A percentile compares a stretch with the other conserved stretches of the same genome.
Conservation (phyloP, 2,113 vertebrate genomes). For the Scartelaos histophorus region DNA sequence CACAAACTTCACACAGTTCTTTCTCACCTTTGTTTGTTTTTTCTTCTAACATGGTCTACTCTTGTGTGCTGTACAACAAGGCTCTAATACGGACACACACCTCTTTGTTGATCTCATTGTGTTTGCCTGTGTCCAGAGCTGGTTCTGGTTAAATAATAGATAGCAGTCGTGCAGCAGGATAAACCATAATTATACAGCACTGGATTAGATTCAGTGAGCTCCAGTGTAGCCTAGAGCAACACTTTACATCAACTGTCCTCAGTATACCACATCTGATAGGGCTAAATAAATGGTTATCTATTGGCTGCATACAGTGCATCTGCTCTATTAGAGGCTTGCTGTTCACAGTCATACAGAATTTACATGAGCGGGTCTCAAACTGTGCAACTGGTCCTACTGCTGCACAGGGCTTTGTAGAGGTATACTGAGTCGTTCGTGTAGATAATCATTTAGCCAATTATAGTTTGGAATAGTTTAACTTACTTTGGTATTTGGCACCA, state of each 20-base stretch:
- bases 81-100: neutral
- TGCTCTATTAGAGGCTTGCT: constrained; percentile 2
- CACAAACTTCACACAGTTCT: no score
- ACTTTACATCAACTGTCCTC: constrained; percentile 4
- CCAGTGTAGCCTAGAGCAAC: constrained; percentile 1
- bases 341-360: neutral
- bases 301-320: neutral
- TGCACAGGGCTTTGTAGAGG: neutral
- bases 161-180: constrained; percentile 2
- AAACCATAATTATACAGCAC: neutral
- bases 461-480: neutral
- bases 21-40: neutral
- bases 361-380: neutral
- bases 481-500: neutral
- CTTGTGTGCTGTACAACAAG: neutral
- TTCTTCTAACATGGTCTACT: neutral
- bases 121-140: constrained; percentile 2
- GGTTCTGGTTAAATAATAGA: constrained; percentile 15
- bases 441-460: neutral
- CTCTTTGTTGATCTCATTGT: constrained; percentile 10
- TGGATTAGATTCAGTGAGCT: constrained; percentile 6
- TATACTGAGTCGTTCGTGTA: neutral
- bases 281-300: constrained; percentile 6
- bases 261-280: neutral
- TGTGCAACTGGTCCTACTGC: neutral